Percentiles rank a stretch among this genome's conserved stretches.
Conservation (phyloP, 2,113 vertebrate species). For the Odocoileus virginianus region DNA sequence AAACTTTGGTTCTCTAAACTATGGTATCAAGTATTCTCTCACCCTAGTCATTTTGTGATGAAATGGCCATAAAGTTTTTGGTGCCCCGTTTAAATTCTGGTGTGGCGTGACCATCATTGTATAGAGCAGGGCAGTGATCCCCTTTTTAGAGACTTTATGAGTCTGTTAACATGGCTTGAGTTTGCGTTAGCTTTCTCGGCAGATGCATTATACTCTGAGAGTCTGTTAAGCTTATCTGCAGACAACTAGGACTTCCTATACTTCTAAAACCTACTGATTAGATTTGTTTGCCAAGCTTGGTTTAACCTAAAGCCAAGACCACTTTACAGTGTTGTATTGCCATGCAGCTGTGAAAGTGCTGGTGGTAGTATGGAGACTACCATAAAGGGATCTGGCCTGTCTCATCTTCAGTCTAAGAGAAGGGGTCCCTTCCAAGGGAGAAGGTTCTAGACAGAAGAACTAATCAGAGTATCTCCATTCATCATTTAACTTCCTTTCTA, state of each 20-base stretch:
- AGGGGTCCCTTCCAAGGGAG: neutral
- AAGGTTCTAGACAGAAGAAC: slow-evolving; percentile 1
- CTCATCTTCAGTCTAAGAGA: neutral
- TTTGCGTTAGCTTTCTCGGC: slow-evolving; percentile 8
- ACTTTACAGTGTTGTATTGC: neutral
- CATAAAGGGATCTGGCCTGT: neutral
- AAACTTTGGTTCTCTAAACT: neutral
- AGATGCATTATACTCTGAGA: neutral
- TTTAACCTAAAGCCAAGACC: neutral
- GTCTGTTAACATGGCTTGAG: neutral
- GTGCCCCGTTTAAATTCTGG: neutral
- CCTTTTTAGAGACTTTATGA: neutral
- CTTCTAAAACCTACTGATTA: neutral
- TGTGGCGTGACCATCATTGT: neutral
- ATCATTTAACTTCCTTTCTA: neutral
- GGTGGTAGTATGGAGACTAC: neutral
- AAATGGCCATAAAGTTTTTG: neutral
- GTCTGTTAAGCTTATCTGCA: neutral
- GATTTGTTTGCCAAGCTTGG: neutral
- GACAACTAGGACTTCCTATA: neutral
- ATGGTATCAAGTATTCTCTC: neutral
- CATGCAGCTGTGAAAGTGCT: neutral
- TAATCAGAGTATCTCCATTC: neutral
- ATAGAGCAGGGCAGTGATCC: neutral
- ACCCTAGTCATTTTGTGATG: neutral